These are phyloP conservation scores for Plusia festucae DNA, from an alignment of 2,888 invertebrate species.

Conservation along the genomic window DNA sequence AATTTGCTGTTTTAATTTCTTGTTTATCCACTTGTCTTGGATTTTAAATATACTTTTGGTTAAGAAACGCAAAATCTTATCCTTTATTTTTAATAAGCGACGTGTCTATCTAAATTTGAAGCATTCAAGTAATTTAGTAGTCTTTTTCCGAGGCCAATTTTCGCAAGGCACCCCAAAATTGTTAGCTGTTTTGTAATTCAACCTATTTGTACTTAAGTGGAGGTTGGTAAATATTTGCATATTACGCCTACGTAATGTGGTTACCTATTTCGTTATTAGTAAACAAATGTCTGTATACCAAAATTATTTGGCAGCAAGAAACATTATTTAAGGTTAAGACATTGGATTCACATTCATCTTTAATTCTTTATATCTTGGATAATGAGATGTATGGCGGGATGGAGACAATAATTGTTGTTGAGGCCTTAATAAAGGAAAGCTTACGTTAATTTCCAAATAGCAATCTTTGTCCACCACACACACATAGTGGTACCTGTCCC, in stretches of 20 bases:
- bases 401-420: too few species aligned
- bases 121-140: conserved; percentile 27
- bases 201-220: conserved; percentile 48
- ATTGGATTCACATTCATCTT: too few species aligned
- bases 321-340: too few species aligned
- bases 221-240: conserved; percentile 56
- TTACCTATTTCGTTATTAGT: conserved; percentile 28
- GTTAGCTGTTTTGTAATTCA: conserved; percentile 48
- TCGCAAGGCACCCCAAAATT: conserved; percentile 57
- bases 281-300: conserved; percentile 26
- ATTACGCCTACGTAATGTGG: conserved; percentile 46
- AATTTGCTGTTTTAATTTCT: not conserved
- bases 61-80: not conserved
- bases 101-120: conserved; percentile 16
- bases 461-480: not conserved
- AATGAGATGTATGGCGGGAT: too few species aligned
- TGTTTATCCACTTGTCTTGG: not conserved
- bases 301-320: not conserved
- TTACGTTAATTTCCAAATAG: not conserved
- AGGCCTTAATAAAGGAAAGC: not conserved
- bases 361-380: too few species aligned
- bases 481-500: not conserved
- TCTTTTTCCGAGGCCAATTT: conserved; percentile 50
- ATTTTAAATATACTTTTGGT: not conserved
- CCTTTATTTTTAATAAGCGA: conserved; percentile 16